A percentile compares a stretch with the other conserved stretches of the same genome.
Evolutionary conservation across 2,113 vertebrate species (phyloP).

Genomic region (Scopus umbretta): DNA sequence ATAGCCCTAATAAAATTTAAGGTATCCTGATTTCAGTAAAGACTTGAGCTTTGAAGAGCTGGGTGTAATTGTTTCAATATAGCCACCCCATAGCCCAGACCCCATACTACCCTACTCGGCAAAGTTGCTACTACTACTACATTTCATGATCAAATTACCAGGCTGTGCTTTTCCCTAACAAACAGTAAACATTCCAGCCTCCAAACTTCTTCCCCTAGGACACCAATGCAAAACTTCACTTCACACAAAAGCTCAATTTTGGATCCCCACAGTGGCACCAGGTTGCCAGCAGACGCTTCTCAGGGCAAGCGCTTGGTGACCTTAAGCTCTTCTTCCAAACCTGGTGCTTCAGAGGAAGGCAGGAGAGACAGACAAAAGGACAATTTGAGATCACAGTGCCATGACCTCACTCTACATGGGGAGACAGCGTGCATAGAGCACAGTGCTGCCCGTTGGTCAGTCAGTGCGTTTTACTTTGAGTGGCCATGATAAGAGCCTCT

Average conservation of each 20-base stretch:
- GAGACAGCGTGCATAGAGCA: no score
- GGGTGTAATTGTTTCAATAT: not conserved
- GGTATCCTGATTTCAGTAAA: not conserved
- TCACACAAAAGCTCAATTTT: not conserved
- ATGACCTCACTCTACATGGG: accelerated
- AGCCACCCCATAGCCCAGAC: not conserved
- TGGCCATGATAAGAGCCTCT: accelerated
- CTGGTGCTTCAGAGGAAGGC: accelerated
- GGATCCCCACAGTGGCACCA: not conserved
- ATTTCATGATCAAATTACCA: not conserved
- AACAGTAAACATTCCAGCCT: not conserved
- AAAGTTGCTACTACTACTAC: not conserved
- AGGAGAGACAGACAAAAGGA: no score
- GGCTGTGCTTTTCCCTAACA: not conserved
- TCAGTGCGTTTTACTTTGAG: accelerated
- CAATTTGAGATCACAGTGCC: accelerated
- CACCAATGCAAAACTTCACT: not conserved
- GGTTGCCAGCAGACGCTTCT: not conserved
- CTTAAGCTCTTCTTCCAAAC: not conserved
- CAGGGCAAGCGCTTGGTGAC: accelerated
- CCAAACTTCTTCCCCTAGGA: not conserved
- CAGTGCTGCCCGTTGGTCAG: accelerated
- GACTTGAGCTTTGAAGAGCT: not conserved
- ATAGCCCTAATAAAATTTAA: not conserved
- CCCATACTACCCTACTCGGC: not conserved